Base-by-base conservation (phyloP, 2,797 vertebrate species). In the Pterois miles region DNA sequence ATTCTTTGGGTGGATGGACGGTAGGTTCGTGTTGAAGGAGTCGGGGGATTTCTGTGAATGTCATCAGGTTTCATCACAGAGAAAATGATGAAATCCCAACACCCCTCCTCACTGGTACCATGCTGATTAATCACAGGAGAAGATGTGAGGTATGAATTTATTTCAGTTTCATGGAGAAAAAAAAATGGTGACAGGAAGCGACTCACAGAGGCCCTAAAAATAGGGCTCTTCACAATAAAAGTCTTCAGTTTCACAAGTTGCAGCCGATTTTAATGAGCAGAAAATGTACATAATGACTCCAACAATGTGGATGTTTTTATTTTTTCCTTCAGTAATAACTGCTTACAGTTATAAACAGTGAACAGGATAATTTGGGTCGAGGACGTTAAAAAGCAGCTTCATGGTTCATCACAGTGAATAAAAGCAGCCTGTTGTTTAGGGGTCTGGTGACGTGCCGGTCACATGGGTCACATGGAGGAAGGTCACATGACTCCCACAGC, bases 401-500 rank as follows among this genome's bases (percentile, higher is more conserved):
- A 9, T 25, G 33, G 7, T 74, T 71, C 43, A 46, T 76, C 29
- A 23, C 18, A 52, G 36, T 14, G 22, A 46, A 25, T 52, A 40
- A 65, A 40, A 59, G 33, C 27, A 34, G 33, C 29, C 62, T 77
- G 54, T 27, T 54, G 13, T 18, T 48, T 8, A 29, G 38, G 40
- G 59, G 65, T 43, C 22, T 34, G 50, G 1, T 63, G 31, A 76
- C 10, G 25, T 54, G 33, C 11, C 0, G 2, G 52, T 78, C 74
- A 80, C 76, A 66, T 29, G 71, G n/a, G 31, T 36, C 58, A 36
- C 34, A 40, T 22, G n/a, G 34, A 27, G 8, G 34, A 23, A 68
- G 52, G 23, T 67, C 80, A 78, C 86, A 73, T 83, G 74, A 70
- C 10, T 4, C 65, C 54, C 14, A 23, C 22, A 2, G 22, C n/a